Base-by-base conservation (phyloP, 2,797 vertebrate species). In the Gallinago stenura region DNA sequence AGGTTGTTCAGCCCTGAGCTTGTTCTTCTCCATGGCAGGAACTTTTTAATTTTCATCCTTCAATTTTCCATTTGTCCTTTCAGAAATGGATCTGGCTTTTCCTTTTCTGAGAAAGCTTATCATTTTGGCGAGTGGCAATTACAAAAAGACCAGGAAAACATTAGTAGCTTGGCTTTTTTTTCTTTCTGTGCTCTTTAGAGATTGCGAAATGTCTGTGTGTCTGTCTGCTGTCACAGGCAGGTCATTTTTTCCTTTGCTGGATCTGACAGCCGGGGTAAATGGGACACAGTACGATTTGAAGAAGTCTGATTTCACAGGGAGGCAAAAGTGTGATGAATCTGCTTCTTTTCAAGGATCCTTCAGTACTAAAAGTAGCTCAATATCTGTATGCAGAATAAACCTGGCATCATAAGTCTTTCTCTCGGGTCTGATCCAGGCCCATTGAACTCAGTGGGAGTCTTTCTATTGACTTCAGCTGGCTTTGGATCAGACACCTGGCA, bases 391-490 rank as follows among this genome's bases (percentile, higher is more conserved):
- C 65, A 83, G 68, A 92, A 69, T 61, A 85, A 93, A 64, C 68
- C 89, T 48, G 31, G 64, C 43, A 46, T 95, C 93, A 64, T 96
- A 72, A 94, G 78, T 93, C 89, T 93, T 90, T 37, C 72, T 89
- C 45, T 2, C 25, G 66, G 77, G 84, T 83, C 83, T 92, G 87
- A 30, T 92, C 96, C 92, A 94, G 94, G 76, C 86, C 68, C 71
- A 45, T 3, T 90, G 94, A 93, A 92, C 84, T 93, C 92, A 37
- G 65, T 84, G 77, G 70, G 83, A 94, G 60, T 79, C 84, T 84
- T 95, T 95, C 82, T 92, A 72, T 90, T 93, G 86, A 73, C 86
- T 93, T 91, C 91, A 89, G 20, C 83, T 76, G 93, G 89, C 93
- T 96, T 85, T 83, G 84, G 77, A 91, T 92, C 89, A 94, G 83